Evolutionary conservation across 2,888 invertebrate genomes (phyloP).

Genomic region (Synergus gifuensis): DNA sequence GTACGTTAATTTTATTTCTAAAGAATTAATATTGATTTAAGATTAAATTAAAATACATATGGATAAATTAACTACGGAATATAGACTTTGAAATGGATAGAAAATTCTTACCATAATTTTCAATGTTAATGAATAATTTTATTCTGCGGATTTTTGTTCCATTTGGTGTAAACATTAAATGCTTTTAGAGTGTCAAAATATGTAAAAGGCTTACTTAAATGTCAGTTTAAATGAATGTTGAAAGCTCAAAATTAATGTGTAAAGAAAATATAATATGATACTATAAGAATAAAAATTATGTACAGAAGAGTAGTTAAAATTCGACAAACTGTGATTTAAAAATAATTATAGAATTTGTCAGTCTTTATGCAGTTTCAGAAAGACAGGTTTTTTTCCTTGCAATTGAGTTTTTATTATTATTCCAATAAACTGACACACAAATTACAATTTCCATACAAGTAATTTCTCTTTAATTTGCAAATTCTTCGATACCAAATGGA

Average conservation of each 20-base stretch:
- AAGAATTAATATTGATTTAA: not conserved
- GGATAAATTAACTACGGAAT: not conserved
- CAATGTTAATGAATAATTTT: not conserved
- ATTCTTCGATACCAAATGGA: not conserved
- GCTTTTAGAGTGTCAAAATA: not conserved
- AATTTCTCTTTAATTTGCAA: no score
- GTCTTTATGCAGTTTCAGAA: not conserved
- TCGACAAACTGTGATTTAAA: not conserved
- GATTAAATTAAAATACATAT: not conserved
- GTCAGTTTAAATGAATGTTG: not conserved
- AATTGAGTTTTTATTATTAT: not conserved
- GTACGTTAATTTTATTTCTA: no score
- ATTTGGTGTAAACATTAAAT: constrained; percentile 3
- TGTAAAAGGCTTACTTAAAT: not conserved
- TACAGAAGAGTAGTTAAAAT: not conserved
- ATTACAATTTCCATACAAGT: no score
- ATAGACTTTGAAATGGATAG: not conserved
- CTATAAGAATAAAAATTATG: not conserved
- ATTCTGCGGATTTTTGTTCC: not conserved
- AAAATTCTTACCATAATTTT: not conserved
- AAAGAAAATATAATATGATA: not conserved
- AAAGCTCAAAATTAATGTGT: not conserved
- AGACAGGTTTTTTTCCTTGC: not conserved
- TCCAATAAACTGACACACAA: no score
- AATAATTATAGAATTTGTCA: not conserved